Evolutionary conservation across 2,888 invertebrate species (phyloP).

Genomic region (Papilio protenor): DNA sequence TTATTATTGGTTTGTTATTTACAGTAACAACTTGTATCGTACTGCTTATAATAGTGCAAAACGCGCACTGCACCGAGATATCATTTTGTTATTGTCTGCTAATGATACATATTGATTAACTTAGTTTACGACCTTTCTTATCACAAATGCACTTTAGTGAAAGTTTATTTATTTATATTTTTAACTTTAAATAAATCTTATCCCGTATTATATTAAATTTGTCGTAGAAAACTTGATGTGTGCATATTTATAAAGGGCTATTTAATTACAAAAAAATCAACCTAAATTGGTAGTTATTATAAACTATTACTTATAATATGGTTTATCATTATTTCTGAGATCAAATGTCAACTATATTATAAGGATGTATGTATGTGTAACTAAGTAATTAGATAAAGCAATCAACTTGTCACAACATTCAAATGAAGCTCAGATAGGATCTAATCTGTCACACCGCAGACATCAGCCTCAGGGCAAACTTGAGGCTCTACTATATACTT

Average conservation of each 20-base stretch:
- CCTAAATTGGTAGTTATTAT: too few relatives aligned
- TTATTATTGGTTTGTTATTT: too few relatives aligned
- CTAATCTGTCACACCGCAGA: not conserved
- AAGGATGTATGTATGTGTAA: not conserved
- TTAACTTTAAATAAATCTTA: too few relatives aligned
- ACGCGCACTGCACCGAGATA: not conserved
- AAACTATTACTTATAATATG: too few relatives aligned
- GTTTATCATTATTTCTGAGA: too few relatives aligned
- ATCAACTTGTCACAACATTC: conserved; percentile 10
- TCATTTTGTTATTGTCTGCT: not conserved
- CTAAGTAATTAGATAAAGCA: not conserved
- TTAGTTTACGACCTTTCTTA: not conserved
- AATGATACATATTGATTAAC: not conserved
- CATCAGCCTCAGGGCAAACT: not conserved
- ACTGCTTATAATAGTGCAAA: not conserved
- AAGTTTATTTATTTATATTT: too few relatives aligned
- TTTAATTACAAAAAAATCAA: too few relatives aligned
- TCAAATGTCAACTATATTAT: not conserved
- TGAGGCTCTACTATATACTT: not conserved
- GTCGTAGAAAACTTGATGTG: too few relatives aligned
- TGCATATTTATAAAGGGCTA: too few relatives aligned
- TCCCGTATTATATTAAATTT: too few relatives aligned
- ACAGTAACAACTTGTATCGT: too few relatives aligned
- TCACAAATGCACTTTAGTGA: too few relatives aligned
- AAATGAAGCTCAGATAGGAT: not conserved